These are phyloP conservation scores for Myotis pilosus DNA, from an alignment of 2,797 vertebrate genomes.

Conservation along the genomic window DNA sequence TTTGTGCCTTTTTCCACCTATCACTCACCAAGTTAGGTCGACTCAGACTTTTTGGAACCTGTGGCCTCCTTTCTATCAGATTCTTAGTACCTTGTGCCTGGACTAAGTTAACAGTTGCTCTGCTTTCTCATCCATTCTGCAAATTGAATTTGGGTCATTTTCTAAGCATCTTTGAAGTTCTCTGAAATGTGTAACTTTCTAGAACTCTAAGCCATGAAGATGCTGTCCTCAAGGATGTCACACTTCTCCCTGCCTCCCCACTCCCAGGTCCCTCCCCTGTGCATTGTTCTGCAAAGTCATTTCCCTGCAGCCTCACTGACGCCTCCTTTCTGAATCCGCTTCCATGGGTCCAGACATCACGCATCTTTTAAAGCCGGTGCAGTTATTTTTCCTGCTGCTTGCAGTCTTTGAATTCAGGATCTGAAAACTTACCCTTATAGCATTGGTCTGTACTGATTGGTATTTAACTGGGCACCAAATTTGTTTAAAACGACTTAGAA, in stretches of 20 bases:
- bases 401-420: background rate
- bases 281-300: background rate
- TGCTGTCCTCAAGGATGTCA: background rate
- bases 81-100: background rate
- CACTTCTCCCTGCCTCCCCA: background rate
- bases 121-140: background rate
- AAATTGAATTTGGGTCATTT: background rate
- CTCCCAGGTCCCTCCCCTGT: background rate
- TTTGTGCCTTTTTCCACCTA: background rate
- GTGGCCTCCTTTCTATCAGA: background rate
- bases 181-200: background rate
- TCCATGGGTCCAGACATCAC: background rate
- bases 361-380: background rate
- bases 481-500: background rate
- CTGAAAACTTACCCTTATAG: background rate
- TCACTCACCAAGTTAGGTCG: background rate
- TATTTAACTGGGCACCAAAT: background rate
- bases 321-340: background rate
- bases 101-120: background rate
- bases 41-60: background rate
- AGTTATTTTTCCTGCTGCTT: background rate
- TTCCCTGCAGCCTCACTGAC: background rate
- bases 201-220: background rate
- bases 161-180: background rate
- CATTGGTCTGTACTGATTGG: background rate